Conservation (phyloP, 1,140 invertebrate species). For the Philaenus spumarius region DNA sequence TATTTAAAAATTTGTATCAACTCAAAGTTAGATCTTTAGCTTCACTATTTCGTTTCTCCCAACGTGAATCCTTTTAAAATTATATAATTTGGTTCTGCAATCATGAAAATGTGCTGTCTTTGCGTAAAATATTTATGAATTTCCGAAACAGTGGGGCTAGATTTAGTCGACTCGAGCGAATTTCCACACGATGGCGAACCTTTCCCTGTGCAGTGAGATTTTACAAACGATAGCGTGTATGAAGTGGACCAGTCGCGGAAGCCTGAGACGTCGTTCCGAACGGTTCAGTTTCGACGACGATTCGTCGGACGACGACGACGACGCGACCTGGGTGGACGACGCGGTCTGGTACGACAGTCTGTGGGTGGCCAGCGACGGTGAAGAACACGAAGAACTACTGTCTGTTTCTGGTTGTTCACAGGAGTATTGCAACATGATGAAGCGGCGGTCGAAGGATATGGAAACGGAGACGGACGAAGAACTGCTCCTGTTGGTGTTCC, state of each 20-base stretch:
- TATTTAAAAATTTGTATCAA: neutral
- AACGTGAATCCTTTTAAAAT: neutral
- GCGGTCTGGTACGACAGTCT: conserved; percentile 14
- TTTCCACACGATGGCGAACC: conserved; percentile 2
- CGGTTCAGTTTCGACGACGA: neutral
- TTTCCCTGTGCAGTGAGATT: conserved; percentile 22
- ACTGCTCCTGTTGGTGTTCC: conserved; percentile 50
- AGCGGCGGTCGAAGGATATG: conserved; percentile 68
- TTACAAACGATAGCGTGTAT: conserved; percentile 23
- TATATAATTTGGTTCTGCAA: neutral
- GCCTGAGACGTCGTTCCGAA: neutral
- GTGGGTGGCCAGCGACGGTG: conserved; percentile 9
- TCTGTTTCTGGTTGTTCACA: conserved; percentile 37
- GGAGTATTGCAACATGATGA: conserved; percentile 53
- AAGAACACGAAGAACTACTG: neutral
- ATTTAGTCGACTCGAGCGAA: no score
- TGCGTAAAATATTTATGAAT: neutral
- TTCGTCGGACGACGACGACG: conserved; percentile 3
- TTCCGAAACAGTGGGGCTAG: no score
- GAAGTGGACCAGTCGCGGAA: neutral
- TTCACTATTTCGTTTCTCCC: neutral
- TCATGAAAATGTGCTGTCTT: neutral
- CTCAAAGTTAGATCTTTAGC: neutral
- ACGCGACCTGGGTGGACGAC: conserved; percentile 18
- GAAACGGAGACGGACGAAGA: conserved; percentile 65